Conservation (phyloP, 2,888 invertebrate genomes). For the Cephus pulcher region DNA sequence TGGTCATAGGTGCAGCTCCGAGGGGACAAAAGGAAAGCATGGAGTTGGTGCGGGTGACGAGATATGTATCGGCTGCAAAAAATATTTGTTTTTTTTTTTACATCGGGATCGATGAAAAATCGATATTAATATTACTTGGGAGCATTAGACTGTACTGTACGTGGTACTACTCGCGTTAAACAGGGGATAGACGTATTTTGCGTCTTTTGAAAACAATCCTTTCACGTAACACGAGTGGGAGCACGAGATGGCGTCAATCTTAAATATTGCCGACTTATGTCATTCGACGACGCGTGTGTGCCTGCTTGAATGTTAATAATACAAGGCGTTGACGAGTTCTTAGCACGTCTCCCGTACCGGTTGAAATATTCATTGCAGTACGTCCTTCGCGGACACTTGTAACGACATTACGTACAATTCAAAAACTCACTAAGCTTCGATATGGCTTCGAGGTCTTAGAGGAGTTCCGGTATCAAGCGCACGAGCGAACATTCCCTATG, state of each 20-base stretch:
- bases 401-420: neutral
- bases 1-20: neutral
- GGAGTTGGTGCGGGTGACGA: neutral
- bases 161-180: neutral
- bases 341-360: neutral
- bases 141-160: neutral
- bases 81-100: neutral
- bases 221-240: neutral
- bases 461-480: neutral
- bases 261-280: conserved; percentile 3
- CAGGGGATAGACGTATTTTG: neutral
- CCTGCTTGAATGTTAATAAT: neutral
- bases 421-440: neutral
- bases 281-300: neutral
- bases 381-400: conserved; percentile 1
- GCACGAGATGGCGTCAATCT: neutral
- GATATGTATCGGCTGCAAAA: neutral
- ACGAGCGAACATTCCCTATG: neutral
- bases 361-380: conserved; percentile 1
- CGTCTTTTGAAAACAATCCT: neutral
- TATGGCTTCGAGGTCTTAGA: neutral
- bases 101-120: too few relatives aligned
- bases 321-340: neutral
- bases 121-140: too few relatives aligned
- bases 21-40: neutral